Conservation (phyloP, 1,140 invertebrate genomes). For the Cydia strobilella region DNA sequence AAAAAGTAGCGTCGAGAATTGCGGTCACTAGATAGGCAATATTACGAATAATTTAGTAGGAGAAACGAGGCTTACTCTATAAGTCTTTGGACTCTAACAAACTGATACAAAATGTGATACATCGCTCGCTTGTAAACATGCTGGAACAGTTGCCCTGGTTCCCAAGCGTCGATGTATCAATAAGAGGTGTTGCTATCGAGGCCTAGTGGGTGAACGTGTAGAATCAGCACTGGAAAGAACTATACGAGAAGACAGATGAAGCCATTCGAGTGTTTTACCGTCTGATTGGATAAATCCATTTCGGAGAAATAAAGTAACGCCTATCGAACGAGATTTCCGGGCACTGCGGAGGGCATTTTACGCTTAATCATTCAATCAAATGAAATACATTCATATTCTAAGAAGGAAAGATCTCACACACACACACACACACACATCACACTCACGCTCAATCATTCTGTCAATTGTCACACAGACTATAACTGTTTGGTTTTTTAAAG, state of each 20-base stretch:
- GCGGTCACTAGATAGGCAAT: conserved; percentile 31
- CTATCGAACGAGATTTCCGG: not conserved
- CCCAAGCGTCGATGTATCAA: not conserved
- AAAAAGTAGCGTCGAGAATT: conserved; percentile 24
- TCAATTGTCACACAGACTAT: no score
- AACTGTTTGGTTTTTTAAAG: no score
- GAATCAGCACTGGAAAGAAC: conserved; percentile 24
- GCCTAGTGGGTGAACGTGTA: not conserved
- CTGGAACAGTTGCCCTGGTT: no score
- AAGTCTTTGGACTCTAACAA: not conserved
- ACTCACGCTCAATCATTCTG: no score
- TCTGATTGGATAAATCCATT: conserved; percentile 22
- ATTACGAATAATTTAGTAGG: conserved; percentile 32
- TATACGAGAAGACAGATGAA: conserved; percentile 28
- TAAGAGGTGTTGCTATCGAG: not conserved
- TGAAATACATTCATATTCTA: not conserved
- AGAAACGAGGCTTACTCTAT: not conserved
- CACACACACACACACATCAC: no score
- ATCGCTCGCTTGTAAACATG: not conserved
- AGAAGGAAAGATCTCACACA: not conserved
- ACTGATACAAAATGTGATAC: not conserved
- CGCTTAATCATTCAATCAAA: not conserved
- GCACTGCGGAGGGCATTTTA: not conserved
- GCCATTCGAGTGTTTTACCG: conserved; percentile 16
- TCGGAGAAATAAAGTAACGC: conserved; percentile 21